Percentiles rank a stretch among this genome's conserved stretches.
Evolutionary conservation across 2,113 vertebrate genomes (phyloP).

Genomic region (Chloebia gouldiae): DNA sequence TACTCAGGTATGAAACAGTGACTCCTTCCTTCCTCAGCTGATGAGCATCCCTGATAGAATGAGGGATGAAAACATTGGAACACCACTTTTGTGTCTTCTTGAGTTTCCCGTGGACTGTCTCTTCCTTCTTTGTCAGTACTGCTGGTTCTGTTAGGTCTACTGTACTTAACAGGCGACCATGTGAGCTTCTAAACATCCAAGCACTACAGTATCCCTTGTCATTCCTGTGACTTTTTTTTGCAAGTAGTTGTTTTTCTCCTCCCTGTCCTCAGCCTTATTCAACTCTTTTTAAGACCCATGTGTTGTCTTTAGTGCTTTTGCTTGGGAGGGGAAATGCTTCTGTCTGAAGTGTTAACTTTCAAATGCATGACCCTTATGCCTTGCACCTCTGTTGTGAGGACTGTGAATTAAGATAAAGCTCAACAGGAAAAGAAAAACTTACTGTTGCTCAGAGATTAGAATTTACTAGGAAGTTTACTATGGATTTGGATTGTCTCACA

Average conservation of each 20-base stretch:
- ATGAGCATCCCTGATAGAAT: constrained; percentile 26
- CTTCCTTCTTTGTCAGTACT: background rate
- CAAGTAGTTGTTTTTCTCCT: background rate
- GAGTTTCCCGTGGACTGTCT: background rate
- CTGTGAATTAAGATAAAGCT: background rate
- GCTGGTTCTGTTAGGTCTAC: background rate
- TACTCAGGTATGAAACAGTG: background rate
- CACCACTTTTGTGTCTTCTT: background rate
- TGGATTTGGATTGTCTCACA: background rate
- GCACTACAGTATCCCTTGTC: background rate
- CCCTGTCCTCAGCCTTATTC: background rate
- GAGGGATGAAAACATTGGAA: background rate
- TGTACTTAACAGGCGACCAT: background rate
- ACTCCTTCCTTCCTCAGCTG: constrained; percentile 5
- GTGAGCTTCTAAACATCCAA: background rate
- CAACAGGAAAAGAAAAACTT: background rate
- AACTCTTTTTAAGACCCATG: background rate
- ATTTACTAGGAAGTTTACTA: background rate
- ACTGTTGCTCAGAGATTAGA: background rate
- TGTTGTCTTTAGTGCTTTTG: background rate
- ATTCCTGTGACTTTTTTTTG: background rate
- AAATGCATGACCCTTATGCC: background rate
- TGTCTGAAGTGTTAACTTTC: background rate
- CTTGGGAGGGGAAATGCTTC: background rate
- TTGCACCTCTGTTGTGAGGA: background rate